Evolutionary conservation across 2,113 vertebrate species (phyloP).

Genomic region (Alectura lathami): DNA sequence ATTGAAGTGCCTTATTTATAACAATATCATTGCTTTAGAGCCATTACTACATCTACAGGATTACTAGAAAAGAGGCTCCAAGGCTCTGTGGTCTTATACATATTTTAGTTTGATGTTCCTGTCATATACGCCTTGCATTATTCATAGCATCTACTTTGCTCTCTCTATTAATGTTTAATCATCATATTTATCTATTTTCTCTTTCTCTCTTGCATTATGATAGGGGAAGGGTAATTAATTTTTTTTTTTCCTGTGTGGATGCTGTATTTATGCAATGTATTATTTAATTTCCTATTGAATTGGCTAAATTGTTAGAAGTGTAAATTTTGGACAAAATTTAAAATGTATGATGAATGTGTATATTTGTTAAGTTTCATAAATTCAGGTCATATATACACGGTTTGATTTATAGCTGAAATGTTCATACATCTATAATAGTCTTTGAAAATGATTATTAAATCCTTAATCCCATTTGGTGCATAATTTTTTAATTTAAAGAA

Average conservation of each 20-base stretch:
- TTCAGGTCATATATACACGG: background rate
- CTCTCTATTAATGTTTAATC: background rate
- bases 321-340: background rate
- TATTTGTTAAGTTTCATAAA: background rate
- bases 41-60: background rate
- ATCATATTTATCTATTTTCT: background rate
- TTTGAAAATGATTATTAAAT: background rate
- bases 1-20: background rate
- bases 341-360: background rate
- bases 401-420: background rate
- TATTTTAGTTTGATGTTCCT: background rate
- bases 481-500: background rate
- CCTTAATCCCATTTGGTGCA: background rate
- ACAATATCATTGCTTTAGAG: background rate
- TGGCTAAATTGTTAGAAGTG: background rate
- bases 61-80: background rate
- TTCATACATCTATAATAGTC: background rate
- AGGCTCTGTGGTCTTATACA: background rate
- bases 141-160: background rate
- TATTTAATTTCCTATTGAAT: background rate
- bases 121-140: background rate
- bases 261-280: background rate
- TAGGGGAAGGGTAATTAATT: background rate
- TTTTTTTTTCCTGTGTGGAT: background rate
- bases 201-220: background rate